Evolutionary conservation across 2,888 invertebrate species (phyloP), one percentile per base, ranked within the genome.

Genomic region (Heliconius aoede): DNA sequence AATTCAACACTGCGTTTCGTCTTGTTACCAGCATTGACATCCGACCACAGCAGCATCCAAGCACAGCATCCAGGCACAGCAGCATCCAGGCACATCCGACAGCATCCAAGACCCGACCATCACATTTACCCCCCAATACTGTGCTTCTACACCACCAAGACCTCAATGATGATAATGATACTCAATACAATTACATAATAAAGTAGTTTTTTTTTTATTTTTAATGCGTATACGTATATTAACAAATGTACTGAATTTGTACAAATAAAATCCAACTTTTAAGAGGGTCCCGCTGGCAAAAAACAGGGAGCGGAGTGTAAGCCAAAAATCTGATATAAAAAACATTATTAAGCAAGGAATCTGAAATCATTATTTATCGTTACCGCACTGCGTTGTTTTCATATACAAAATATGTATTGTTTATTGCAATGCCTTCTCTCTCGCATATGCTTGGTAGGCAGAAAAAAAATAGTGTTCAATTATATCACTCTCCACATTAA

Each of bases 371-470:
- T 72, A 72, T 65, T 58, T 72, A 76, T 65, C 46, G 65, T 30
- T 76, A 26, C 76, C 76, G 76, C 72, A 76, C 28, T 76, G 76
- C 72, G 72, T 58, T 62, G 32, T 65, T 69, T 74, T 21, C 46
- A 55, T 28, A 51, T 69, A 30, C 62, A 46, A 15, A 18, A 32
- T 62, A 69, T 55, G 32, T 40, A 30, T 30, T 24, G 62, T 51
- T 13, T 30, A 62, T 32, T 69, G 40, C 60, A 24, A 46, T 26
- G 9, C 11, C 4, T 30, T 61, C 36, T 60, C 21, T 13, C 3
- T 60, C 26, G 26, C n/a, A 26, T 60, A 5, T 26, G 15, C 26
- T 7, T 5, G 15, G 60, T 26, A 15, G 15, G 26, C 1, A 28
- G 15, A 60, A 26, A 58, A 13, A 51, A 58, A 9, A 58, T n/a